These are phyloP conservation scores for Calliopsis andreniformis DNA, from an alignment of 1,140 invertebrate genomes.

Conservation along the genomic window DNA sequence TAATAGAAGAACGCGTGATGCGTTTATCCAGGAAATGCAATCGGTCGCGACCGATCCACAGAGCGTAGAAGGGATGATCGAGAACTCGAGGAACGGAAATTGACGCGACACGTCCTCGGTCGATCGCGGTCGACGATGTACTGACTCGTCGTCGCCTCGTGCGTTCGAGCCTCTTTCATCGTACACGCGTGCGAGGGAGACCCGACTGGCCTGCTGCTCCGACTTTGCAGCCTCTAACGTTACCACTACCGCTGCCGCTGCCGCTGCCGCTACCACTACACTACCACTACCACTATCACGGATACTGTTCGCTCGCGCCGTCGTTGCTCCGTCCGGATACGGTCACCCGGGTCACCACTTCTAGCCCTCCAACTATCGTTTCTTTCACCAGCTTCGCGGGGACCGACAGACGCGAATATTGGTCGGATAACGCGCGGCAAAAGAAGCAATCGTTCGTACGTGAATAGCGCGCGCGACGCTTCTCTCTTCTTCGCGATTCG, in stretches of 20 bases:
- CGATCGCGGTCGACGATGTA: conserved; percentile 61
- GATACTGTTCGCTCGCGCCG: conserved; percentile 10
- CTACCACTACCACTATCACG: conserved; percentile 20
- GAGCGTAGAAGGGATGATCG: too few species aligned
- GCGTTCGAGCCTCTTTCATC: conserved; percentile 55
- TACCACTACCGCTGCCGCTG: conserved; percentile 1
- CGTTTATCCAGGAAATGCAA: too few species aligned
- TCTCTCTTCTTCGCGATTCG: conserved; percentile 5
- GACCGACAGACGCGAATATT: not conserved
- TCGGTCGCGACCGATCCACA: too few species aligned
- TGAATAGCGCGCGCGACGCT: too few species aligned
- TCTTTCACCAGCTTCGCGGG: conserved; percentile 1
- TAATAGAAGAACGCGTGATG: too few species aligned
- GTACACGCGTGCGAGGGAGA: conserved; percentile 63
- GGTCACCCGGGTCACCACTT: conserved; percentile 18
- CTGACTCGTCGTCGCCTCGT: conserved; percentile 69
- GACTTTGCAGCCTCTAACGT: conserved; percentile 34
- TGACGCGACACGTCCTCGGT: conserved; percentile 33
- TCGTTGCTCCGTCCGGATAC: too few species aligned
- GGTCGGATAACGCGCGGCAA: too few species aligned
- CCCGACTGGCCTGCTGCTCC: conserved; percentile 54
- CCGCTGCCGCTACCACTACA: not conserved
- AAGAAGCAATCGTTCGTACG: too few species aligned
- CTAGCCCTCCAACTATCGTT: conserved; percentile 1
- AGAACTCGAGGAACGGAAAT: not conserved